Evolutionary conservation across 1,140 invertebrate genomes (phyloP), one percentile per base, ranked within the genome.

Genomic region (Macrobrachium rosenbergii): DNA sequence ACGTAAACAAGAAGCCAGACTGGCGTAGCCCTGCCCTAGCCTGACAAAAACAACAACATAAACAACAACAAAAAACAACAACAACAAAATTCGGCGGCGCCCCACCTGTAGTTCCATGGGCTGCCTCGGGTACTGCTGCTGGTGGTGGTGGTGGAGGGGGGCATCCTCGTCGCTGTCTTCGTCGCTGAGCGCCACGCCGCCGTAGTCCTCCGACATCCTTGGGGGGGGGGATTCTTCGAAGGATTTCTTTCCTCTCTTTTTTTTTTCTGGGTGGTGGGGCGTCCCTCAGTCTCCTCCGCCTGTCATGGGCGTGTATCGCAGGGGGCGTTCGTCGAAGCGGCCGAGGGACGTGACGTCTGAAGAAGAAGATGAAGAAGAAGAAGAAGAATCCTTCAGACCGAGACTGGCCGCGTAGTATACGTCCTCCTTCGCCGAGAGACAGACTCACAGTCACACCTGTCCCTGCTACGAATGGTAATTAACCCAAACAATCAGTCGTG

Each of bases 121-220:
- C 59, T 87, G 84, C n/a, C 77, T 81, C 28, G 28, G 28, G 28
- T 37, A 3, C 28, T 37, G 28, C 28, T 37, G 28, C 58, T 45
- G 58, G 60, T n/a, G 45, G 17, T 81, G 84, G 52, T 37, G 28
- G 58, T 45, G 58, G 60, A 45, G 45, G 17, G 80, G 84, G 52
- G 78, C 28, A 69, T 87, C 84, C 60, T 87, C 84, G 52, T 87
- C 84, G 64, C 84, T 87, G 77, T 87, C 84, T 23, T 87, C 84
- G 43, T 87, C 84, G 45, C 77, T 87, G 16, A 87, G 52, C 52
- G 64, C 73, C 77, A 87, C 64, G 21, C 69, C 52, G 52, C 82
- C 82, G 78, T 80, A 81, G 21, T 87, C 84, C 64, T 87, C 84
- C 2, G 60, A 69, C 84, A 87, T 87, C n/a, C 60, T 72, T 10